These are phyloP conservation scores for Chelmon rostratus DNA, from an alignment of 2,797 vertebrate species.

Conservation along the genomic window DNA sequence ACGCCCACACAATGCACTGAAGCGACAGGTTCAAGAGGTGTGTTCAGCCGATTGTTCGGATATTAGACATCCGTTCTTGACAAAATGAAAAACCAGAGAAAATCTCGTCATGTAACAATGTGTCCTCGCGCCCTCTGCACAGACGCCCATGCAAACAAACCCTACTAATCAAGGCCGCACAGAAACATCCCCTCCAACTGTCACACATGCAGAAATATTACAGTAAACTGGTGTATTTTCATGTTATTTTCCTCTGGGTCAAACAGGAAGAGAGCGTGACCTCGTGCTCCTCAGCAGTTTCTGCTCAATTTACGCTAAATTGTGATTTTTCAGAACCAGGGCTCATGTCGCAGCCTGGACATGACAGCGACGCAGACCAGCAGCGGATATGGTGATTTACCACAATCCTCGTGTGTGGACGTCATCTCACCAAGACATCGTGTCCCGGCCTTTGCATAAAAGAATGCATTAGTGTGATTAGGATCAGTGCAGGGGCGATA, in stretches of 20 bases:
- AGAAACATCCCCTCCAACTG: not conserved
- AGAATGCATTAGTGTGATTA: conserved; percentile 61
- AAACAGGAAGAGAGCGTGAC: not conserved
- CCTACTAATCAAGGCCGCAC: not conserved
- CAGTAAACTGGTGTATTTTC: not conserved
- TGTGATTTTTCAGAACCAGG: conserved; percentile 9
- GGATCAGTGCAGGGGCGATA: conserved; percentile 46
- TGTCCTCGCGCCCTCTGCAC: not conserved
- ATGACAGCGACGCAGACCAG: conserved; percentile 3
- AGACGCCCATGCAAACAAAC: conserved; percentile 17
- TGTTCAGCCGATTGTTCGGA: conserved; percentile 28
- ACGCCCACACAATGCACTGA: conserved; percentile 37
- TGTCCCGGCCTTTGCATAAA: conserved; percentile 55
- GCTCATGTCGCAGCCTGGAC: conserved; percentile 2
- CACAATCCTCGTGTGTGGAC: conserved; percentile 26
- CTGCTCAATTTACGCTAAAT: conserved; percentile 13
- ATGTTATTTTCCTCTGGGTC: not conserved
- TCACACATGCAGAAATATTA: conserved; percentile 13
- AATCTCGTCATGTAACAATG: conserved; percentile 22
- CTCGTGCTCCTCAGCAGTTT: not conserved
- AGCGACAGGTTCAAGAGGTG: conserved; percentile 52
- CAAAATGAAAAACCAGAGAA: conserved; percentile 23
- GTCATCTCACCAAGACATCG: conserved; percentile 37
- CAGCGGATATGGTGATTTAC: conserved; percentile 36
- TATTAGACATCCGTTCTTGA: conserved; percentile 40